Percentiles rank a stretch among this genome's conserved stretches.
Conservation (phyloP, 2,797 vertebrate genomes). For the Hoplostethus atlanticus region DNA sequence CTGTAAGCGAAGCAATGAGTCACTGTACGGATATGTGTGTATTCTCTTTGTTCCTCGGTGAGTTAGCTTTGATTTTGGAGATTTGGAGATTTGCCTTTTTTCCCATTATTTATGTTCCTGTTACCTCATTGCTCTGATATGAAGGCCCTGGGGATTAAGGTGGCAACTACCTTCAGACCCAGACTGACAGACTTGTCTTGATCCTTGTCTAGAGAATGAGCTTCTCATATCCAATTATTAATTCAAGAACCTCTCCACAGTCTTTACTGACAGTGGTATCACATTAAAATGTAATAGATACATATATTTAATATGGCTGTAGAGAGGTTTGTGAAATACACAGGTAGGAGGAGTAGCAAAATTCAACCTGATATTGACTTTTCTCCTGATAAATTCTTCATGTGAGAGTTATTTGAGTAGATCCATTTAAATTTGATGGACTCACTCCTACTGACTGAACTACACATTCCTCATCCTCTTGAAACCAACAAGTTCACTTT, state of each 20-base stretch:
- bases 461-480: slow-evolving; percentile 9
- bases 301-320: not conserved
- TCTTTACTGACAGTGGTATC: not conserved
- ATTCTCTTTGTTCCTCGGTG: slow-evolving; percentile 5
- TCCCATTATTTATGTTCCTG: not conserved
- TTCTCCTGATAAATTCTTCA: slow-evolving; percentile 18
- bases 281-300: not conserved
- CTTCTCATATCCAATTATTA: slow-evolving; percentile 21
- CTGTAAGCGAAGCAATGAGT: slow-evolving; percentile 21
- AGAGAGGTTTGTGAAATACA: slow-evolving; percentile 5
- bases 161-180: not conserved
- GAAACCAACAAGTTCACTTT: slow-evolving; percentile 11
- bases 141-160: slow-evolving; percentile 15
- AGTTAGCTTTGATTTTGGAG: slow-evolving; percentile 8
- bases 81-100: not conserved
- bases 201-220: slow-evolving; percentile 16
- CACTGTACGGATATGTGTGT: not conserved
- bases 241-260: not conserved
- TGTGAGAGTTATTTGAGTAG: slow-evolving; percentile 35
- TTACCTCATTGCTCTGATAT: slow-evolving; percentile 8
- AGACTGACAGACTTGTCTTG: slow-evolving; percentile 23
- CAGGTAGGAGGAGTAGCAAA: not conserved
- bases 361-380: slow-evolving; percentile 1
- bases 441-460: slow-evolving; percentile 42
- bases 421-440: slow-evolving; percentile 32